phyloP scores from a whole-genome alignment of 2,888 invertebrate species.

The Andrena hattorfiana region DNA sequence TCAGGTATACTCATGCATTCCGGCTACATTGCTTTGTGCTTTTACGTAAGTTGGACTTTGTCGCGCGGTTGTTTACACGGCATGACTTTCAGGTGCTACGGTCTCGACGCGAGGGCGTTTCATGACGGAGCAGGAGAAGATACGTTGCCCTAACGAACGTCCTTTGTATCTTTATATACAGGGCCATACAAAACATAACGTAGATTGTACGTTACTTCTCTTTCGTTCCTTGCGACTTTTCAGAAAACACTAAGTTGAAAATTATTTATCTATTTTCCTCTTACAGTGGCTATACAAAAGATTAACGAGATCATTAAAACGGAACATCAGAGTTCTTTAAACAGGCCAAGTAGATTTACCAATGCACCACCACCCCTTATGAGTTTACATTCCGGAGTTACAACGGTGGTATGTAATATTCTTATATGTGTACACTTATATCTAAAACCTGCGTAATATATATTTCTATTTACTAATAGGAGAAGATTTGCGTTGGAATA shows the following conservation, averaged over 20 bases:
- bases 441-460: neutral
- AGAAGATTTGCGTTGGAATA: slow-evolving; percentile 92
- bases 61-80: neutral
- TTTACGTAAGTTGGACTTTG: neutral
- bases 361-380: slow-evolving; percentile 85
- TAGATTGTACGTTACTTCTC: slow-evolving; percentile 81
- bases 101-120: slow-evolving; percentile 87
- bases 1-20: slow-evolving; percentile 76
- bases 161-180: slow-evolving; percentile 87
- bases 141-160: slow-evolving; percentile 85
- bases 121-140: slow-evolving; percentile 86
- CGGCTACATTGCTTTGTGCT: neutral
- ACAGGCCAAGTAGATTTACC: slow-evolving; percentile 84
- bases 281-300: slow-evolving; percentile 86
- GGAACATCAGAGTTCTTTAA: slow-evolving; percentile 82
- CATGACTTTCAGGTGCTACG: slow-evolving; percentile 86
- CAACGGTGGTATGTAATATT: slow-evolving; percentile 78
- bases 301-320: slow-evolving; percentile 86
- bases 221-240: neutral
- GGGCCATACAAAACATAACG: slow-evolving; percentile 86
- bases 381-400: slow-evolving; percentile 84
- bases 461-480: slow-evolving; percentile 82
- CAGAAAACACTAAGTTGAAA: neutral
- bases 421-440: neutral
- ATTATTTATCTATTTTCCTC: slow-evolving; percentile 25